A percentile compares a stretch with the other conserved stretches of the same genome.
Conservation (phyloP, 2,113 vertebrate species). For the Isichthys henryi region DNA sequence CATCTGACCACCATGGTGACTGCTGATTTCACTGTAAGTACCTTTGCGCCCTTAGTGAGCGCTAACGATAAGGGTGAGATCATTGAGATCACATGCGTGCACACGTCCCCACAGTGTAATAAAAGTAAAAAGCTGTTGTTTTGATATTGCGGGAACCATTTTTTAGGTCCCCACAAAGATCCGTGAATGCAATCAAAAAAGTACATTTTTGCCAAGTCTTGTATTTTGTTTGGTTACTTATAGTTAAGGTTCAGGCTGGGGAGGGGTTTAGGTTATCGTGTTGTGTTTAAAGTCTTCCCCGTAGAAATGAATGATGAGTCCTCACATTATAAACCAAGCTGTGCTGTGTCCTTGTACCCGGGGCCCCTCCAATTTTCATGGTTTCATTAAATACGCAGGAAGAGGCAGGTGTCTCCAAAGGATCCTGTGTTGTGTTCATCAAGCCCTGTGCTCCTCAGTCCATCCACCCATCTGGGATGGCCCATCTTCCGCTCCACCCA, state of each 20-base stretch:
- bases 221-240: too few relatives aligned
- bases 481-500: background rate
- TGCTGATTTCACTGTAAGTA: slow-evolving; percentile 29
- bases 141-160: too few relatives aligned
- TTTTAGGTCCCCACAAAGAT: too few relatives aligned
- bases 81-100: background rate
- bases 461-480: background rate
- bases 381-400: background rate
- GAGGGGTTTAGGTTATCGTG: too few relatives aligned
- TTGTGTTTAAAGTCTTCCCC: too few relatives aligned
- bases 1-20: slow-evolving; percentile 30
- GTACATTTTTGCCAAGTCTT: too few relatives aligned
- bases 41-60: background rate
- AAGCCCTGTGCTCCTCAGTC: background rate
- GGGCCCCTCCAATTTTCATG: background rate
- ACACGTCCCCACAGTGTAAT: background rate
- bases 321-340: background rate
- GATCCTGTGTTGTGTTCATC: background rate
- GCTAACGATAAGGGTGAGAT: background rate
- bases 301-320: too few relatives aligned
- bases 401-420: background rate
- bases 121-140: too few relatives aligned
- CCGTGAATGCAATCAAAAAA: too few relatives aligned
- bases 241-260: too few relatives aligned
- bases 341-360: background rate